A percentile compares a stretch with the other conserved stretches of the same genome.
Evolutionary conservation across 2,113 vertebrate species (phyloP).

Genomic region (Rhea americana): DNA sequence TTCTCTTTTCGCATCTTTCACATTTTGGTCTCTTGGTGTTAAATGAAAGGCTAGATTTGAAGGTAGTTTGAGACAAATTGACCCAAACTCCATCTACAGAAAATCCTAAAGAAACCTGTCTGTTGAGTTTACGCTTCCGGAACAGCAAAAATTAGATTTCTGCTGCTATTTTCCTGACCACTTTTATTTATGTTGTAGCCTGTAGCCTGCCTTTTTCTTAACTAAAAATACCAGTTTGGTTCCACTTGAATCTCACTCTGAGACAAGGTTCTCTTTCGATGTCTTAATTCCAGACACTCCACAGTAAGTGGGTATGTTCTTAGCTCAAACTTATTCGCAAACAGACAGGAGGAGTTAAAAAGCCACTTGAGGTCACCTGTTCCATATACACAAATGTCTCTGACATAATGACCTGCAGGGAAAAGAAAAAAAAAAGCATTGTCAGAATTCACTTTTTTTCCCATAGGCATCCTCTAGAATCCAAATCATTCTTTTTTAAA

Average conservation of each 20-base stretch:
- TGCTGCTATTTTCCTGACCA: neutral
- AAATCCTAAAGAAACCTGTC: neutral
- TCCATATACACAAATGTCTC: conserved; percentile 79
- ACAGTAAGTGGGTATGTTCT: conserved; percentile 74
- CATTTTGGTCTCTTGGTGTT: neutral
- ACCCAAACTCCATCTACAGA: neutral
- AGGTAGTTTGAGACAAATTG: neutral
- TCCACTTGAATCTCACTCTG: conserved; percentile 73
- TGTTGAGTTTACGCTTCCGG: neutral
- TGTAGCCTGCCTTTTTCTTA: neutral
- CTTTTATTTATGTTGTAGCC: neutral
- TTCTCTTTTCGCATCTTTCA: neutral
- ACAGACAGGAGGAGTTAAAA: conserved; percentile 66
- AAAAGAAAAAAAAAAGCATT: neutral
- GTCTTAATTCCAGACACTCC: conserved; percentile 78
- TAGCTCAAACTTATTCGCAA: conserved; percentile 83
- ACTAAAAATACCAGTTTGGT: conserved; percentile 77
- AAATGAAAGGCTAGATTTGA: neutral
- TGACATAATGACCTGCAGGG: conserved; percentile 74
- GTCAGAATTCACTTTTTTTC: neutral
- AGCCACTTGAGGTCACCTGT: conserved; percentile 79
- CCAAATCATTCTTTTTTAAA: neutral
- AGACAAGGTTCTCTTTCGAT: conserved; percentile 74
- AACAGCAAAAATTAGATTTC: neutral
- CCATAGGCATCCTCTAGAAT: neutral